Evolutionary conservation across 2,113 vertebrate genomes (phyloP), one percentile per base, ranked within the genome.

Genomic region (Hydrolagus affinis): DNA sequence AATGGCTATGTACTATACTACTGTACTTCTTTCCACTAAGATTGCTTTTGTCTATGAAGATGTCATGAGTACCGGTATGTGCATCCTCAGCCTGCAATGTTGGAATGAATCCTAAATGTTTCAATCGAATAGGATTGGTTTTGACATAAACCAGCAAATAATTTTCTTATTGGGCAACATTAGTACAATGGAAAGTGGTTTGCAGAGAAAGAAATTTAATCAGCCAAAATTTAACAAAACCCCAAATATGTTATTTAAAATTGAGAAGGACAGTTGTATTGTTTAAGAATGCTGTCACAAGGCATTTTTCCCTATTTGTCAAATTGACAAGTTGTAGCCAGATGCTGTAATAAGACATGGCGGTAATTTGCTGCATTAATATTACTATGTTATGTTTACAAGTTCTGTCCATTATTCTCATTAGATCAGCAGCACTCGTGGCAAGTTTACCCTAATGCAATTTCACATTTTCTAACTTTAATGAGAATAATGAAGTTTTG

Each of bases 191-290:
- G 60, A 75, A 74, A 62, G 60, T 86, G 73, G 69, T 86, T 87
- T 88, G 89, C 88, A 87, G 89, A 64, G 87, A 77, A 86, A 83
- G 86, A 86, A 87, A 88, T 69, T 87, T 89, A 90, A 91, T 91
- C 89, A 86, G 89, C 75, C 87, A 62, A 0, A 87, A 87, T 72
- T 25, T 75, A 88, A 89, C 3, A 86, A 88, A 88, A 30, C 86
- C 9, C 85, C 85, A 17, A 89, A 89, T 86, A 77, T 57, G 68
- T 86, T 60, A 90, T 91, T 87, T 88, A 85, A 87, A 88, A 88
- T 89, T 85, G 89, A 91, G 89, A 32, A 86, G 89, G 87, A 85
- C 44, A 88, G 85, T 85, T 86, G 87, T 30, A 80, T 8, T 32
- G 80, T 87, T 87, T 11, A 87, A 76, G 30, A 89, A 89, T 89